A percentile compares a stretch with the other conserved stretches of the same genome.
These are phyloP conservation scores for Charina bottae DNA, from an alignment of 2,113 vertebrate genomes.

Conservation along the genomic window DNA sequence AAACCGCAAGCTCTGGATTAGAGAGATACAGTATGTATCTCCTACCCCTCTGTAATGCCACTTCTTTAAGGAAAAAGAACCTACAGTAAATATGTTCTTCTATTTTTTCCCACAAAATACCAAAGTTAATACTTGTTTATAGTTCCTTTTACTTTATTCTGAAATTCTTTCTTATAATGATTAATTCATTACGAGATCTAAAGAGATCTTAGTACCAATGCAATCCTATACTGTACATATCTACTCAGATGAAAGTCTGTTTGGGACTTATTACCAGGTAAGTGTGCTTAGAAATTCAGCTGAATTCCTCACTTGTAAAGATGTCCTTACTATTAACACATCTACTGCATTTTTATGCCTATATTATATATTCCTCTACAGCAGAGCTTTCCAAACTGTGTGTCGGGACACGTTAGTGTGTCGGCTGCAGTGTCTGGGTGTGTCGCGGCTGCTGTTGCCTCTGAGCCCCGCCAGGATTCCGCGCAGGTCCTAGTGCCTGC, in stretches of 20 bases:
- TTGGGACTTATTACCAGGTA: background rate
- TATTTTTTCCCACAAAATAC: background rate
- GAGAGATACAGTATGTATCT: background rate
- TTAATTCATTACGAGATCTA: background rate
- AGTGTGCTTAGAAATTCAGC: background rate
- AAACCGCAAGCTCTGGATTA: background rate
- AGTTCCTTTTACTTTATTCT: background rate
- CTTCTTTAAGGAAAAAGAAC: background rate
- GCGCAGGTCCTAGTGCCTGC: too few relatives aligned
- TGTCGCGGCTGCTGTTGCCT: too few relatives aligned
- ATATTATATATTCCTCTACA: background rate
- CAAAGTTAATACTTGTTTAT: slow-evolving; percentile 1
- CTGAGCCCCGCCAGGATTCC: too few relatives aligned
- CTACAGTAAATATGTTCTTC: background rate
- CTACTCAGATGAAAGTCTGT: background rate
- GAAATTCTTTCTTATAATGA: background rate
- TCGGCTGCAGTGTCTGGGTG: too few relatives aligned
- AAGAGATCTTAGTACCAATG: background rate
- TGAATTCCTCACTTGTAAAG: background rate
- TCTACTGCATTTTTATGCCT: background rate
- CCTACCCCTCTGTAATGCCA: background rate
- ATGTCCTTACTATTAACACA: background rate
- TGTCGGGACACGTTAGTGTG: too few relatives aligned
- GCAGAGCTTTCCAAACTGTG: too few relatives aligned
- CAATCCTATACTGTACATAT: background rate